A percentile compares a stretch with the other conserved stretches of the same genome.
These are phyloP conservation scores for Aplodontia rufa DNA, from an alignment of 2,113 vertebrate genomes.

Conservation along the genomic window DNA sequence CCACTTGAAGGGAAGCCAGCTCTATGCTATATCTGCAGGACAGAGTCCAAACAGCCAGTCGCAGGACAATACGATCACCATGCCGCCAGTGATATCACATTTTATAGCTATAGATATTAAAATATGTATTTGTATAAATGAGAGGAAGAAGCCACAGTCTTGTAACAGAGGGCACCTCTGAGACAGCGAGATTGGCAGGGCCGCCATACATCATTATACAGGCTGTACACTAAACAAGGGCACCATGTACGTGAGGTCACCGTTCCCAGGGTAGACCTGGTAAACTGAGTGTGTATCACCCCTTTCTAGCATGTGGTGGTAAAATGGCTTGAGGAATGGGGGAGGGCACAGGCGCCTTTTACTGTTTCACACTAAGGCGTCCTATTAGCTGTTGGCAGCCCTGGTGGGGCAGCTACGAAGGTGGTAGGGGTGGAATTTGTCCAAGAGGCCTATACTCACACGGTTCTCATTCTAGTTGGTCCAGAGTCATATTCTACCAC, in stretches of 20 bases:
- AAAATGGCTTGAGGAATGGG: background rate
- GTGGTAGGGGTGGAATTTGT: background rate
- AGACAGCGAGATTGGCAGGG: background rate
- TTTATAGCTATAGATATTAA: background rate
- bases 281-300: background rate
- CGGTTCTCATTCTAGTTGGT: background rate
- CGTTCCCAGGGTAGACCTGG: background rate
- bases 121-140: background rate
- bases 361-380: background rate
- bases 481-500: background rate
- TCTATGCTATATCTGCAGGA: background rate
- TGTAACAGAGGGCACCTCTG: background rate
- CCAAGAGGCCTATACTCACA: background rate
- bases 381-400: background rate
- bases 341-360: background rate
- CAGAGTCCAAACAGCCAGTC: background rate
- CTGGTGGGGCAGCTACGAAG: background rate
- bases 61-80: background rate
- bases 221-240: background rate
- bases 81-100: background rate
- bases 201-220: background rate
- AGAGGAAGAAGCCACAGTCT: background rate
- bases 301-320: background rate
- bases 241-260: background rate
- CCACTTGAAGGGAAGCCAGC: background rate